Conservation (phyloP, 2,888 invertebrate species). For the Onthophagus sagittarius region DNA sequence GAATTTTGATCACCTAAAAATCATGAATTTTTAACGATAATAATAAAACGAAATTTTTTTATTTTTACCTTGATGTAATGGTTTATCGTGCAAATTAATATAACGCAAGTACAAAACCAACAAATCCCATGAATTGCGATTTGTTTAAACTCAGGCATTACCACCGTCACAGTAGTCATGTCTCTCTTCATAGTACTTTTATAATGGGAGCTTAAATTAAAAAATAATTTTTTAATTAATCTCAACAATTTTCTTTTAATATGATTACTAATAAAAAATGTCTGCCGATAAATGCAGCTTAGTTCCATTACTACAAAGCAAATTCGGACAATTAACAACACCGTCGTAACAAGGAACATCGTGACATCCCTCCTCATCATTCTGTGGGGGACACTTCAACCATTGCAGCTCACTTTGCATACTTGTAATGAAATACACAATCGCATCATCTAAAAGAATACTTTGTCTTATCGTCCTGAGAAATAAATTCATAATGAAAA, state of each 20-base stretch:
- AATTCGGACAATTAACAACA: background rate
- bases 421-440: constrained; percentile 26
- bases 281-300: background rate
- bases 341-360: background rate
- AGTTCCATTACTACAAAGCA: background rate
- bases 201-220: background rate
- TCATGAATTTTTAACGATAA: background rate
- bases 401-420: constrained; percentile 27
- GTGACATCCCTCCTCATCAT: background rate
- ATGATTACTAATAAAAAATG: constrained; percentile 4
- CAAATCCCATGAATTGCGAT: background rate
- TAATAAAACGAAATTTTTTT: background rate
- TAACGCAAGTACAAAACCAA: constrained; percentile 1
- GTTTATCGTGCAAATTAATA: constrained; percentile 4
- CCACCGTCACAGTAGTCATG: background rate
- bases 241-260: no score
- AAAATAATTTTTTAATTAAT: no score
- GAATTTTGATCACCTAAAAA: constrained; percentile 13
- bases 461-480: constrained; percentile 22
- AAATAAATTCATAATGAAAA: constrained; percentile 24
- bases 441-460: constrained; percentile 24
- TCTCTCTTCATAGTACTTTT: background rate
- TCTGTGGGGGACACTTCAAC: constrained; percentile 23
- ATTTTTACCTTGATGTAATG: constrained; percentile 17
- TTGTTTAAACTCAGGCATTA: background rate